A percentile compares a stretch with the other conserved stretches of the same genome.
Conservation (phyloP, 1,140 invertebrate genomes). For the Monomorium pharaonis region DNA sequence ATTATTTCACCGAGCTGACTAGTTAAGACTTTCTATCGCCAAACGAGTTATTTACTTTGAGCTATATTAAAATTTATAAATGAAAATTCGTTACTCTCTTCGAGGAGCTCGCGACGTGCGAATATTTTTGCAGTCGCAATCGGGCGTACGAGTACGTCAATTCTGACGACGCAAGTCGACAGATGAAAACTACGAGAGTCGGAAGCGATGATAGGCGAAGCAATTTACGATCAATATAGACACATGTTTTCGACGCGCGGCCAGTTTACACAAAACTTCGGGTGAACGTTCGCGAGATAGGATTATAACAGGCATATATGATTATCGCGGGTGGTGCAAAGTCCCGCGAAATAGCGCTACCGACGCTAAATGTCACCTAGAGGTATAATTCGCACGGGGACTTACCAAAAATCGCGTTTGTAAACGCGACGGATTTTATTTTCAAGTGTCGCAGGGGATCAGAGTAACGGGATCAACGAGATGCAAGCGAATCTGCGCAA, state of each 20-base stretch:
- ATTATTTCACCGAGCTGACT: background rate
- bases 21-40: background rate
- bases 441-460: conserved; percentile 10
- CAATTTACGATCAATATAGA: conserved; percentile 39
- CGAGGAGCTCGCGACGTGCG: background rate
- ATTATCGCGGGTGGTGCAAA: background rate
- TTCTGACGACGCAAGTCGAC: background rate
- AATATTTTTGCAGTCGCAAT: background rate
- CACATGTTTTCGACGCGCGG: conserved; percentile 1
- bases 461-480: conserved; percentile 21
- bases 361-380: background rate
- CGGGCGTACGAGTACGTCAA: background rate
- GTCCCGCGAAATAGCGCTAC: background rate
- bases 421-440: conserved; percentile 20
- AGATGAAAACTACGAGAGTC: background rate
- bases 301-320: background rate
- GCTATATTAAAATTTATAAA: background rate
- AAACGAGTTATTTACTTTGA: background rate
- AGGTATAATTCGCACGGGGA: background rate
- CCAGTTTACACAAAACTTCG: conserved; percentile 18
- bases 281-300: background rate
- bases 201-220: conserved; percentile 10
- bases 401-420: background rate
- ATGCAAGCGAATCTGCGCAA: conserved; percentile 42
- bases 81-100: background rate